Conservation (phyloP, 2,888 invertebrate genomes). For the Slavum lentiscoides region DNA sequence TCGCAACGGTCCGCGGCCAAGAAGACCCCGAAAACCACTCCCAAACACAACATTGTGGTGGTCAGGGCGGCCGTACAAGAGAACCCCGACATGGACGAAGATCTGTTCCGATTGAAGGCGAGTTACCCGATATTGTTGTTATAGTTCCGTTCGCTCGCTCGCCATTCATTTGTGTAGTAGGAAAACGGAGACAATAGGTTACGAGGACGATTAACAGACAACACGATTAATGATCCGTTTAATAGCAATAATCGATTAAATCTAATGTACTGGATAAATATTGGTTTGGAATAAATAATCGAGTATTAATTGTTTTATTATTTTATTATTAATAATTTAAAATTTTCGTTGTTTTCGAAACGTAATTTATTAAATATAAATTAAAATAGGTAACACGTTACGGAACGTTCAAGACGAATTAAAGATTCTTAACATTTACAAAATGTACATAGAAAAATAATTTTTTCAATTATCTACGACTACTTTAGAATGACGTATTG, state of each 20-base stretch:
- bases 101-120: constrained; percentile 72
- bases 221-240: neutral
- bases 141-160: too few relatives aligned
- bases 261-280: too few relatives aligned
- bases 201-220: too few relatives aligned
- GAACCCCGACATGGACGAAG: constrained; percentile 73
- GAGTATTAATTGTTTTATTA: neutral
- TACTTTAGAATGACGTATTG: neutral
- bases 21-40: constrained; percentile 58
- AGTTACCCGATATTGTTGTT: constrained; percentile 2
- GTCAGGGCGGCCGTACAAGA: constrained; percentile 69
- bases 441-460: neutral
- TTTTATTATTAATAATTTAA: neutral
- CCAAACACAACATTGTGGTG: constrained; percentile 78
- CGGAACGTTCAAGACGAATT: neutral
- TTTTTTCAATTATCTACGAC: too few relatives aligned
- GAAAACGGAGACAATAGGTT: too few relatives aligned
- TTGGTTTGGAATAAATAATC: too few relatives aligned
- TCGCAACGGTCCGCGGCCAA: constrained; percentile 57
- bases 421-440: neutral
- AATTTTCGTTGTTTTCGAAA: neutral
- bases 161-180: too few relatives aligned
- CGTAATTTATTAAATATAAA: neutral
- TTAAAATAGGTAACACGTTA: neutral
- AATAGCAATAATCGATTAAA: neutral